Percentiles rank a stretch among this genome's conserved stretches.
Evolutionary conservation across 2,888 invertebrate species (phyloP).

Genomic region (Cotesia congregata): DNA sequence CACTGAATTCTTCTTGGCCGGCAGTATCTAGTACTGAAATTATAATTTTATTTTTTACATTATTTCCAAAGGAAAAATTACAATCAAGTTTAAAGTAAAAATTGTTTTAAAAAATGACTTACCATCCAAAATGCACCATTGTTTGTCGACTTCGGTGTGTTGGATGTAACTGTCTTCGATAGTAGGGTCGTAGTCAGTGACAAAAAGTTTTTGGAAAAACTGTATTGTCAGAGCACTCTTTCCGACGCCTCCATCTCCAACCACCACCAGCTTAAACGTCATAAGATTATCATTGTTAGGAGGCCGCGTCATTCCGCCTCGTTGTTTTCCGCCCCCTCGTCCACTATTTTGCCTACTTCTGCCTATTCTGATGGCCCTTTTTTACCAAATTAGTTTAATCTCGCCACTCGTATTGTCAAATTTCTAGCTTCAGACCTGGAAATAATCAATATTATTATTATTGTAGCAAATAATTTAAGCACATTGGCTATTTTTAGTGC

Average conservation of each 20-base stretch:
- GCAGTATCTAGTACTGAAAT: constrained; percentile 90
- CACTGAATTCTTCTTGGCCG: constrained; percentile 96
- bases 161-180: constrained; percentile 96
- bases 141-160: constrained; percentile 93
- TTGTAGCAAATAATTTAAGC: background rate
- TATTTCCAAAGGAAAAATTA: constrained; percentile 24
- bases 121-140: constrained; percentile 94
- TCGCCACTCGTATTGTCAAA: background rate
- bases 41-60: constrained; percentile 6
- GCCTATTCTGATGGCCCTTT: constrained; percentile 60
- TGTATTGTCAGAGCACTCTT: constrained; percentile 98
- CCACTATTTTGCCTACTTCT: constrained; percentile 61
- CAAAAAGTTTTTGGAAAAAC: constrained; percentile 94
- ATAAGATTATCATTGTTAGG: constrained; percentile 80
- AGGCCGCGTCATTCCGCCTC: constrained; percentile 76
- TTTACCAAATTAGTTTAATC: background rate
- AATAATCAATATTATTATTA: background rate
- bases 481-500: background rate
- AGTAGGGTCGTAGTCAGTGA: constrained; percentile 95
- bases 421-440: background rate
- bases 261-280: constrained; percentile 90
- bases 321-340: constrained; percentile 56
- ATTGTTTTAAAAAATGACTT: constrained; percentile 51
- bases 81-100: background rate
- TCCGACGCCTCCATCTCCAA: constrained; percentile 95